Conservation (phyloP, 2,113 vertebrate species). For the Mungos mungo region DNA sequence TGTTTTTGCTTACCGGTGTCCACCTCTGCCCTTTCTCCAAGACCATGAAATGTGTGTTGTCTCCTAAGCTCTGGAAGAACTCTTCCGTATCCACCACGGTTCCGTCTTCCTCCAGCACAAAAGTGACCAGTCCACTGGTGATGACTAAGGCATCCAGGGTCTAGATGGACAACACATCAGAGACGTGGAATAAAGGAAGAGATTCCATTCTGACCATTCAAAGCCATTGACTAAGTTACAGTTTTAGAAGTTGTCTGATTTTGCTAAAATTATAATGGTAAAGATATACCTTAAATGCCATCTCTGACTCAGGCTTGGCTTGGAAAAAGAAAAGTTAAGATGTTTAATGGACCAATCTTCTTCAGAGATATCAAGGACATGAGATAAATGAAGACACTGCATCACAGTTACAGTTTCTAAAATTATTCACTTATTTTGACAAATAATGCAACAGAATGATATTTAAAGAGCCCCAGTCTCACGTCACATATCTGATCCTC, state of each 20-base stretch:
- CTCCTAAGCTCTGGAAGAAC: slow-evolving; percentile 88
- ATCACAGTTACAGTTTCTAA: not conserved
- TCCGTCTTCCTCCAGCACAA: slow-evolving; percentile 94
- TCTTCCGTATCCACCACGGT: slow-evolving; percentile 91
- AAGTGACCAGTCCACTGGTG: slow-evolving; percentile 82
- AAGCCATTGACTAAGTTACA: not conserved
- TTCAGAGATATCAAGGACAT: not conserved
- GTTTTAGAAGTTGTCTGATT: not conserved
- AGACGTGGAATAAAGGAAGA: not conserved
- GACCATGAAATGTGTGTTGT: slow-evolving; percentile 88
- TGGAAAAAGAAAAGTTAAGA: not conserved
- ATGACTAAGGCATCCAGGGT: slow-evolving; percentile 85
- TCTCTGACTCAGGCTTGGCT: not conserved
- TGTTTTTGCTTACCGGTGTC: slow-evolving; percentile 84
- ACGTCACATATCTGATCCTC: rapidly evolving
- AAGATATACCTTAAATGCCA: not conserved
- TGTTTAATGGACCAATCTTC: not conserved
- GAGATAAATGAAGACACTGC: not conserved
- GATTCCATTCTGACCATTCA: not conserved
- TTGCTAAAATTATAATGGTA: not conserved
- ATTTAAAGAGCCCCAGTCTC: not conserved
- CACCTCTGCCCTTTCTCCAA: slow-evolving; percentile 89
- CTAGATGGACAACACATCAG: slow-evolving; percentile 74
- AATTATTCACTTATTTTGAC: not conserved
- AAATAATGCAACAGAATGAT: not conserved